Conservation (phyloP, 2,888 invertebrate species). For the Zaprionus lineosus region DNA sequence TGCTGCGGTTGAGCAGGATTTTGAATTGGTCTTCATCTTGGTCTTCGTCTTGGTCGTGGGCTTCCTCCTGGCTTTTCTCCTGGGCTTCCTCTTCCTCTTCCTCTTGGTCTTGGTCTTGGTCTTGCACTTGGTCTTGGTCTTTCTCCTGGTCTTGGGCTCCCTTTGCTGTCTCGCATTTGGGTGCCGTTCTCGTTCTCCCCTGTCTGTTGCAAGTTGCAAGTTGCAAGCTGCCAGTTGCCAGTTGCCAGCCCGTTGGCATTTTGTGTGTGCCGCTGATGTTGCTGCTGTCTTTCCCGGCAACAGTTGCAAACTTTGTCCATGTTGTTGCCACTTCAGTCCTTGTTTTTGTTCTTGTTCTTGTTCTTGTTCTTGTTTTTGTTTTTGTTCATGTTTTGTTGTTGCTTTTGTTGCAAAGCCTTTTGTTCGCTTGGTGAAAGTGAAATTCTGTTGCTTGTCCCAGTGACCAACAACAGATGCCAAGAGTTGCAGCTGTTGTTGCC, state of each 20-base stretch:
- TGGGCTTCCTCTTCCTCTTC: conserved; percentile 1
- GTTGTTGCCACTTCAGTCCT: too few species aligned
- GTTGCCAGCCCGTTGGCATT: conserved; percentile 15
- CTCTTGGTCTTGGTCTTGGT: conserved; percentile 9
- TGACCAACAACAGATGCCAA: conserved; percentile 50
- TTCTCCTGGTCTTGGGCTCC: conserved; percentile 10
- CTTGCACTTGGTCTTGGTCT: conserved; percentile 1
- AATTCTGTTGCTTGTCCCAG: conserved; percentile 58
- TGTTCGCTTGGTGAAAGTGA: conserved; percentile 61
- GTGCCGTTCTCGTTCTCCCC: conserved; percentile 12
- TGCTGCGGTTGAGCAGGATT: conserved; percentile 38
- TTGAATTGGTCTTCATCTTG: conserved; percentile 23
- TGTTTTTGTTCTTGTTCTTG: too few species aligned
- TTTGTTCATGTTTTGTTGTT: conserved; percentile 52
- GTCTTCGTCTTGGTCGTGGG: background rate
- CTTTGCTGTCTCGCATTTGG: conserved; percentile 13
- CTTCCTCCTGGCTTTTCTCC: conserved; percentile 1
- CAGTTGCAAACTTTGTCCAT: conserved; percentile 60
- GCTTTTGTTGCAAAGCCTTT: conserved; percentile 14
- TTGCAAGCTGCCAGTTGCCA: conserved; percentile 3
- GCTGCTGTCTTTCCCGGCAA: conserved; percentile 33
- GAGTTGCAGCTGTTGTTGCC: conserved; percentile 1
- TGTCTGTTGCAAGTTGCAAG: conserved; percentile 1
- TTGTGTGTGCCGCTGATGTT: conserved; percentile 9
- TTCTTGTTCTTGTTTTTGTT: too few species aligned